Conservation (phyloP, 2,888 invertebrate species). For the Tenodera sinensis region DNA sequence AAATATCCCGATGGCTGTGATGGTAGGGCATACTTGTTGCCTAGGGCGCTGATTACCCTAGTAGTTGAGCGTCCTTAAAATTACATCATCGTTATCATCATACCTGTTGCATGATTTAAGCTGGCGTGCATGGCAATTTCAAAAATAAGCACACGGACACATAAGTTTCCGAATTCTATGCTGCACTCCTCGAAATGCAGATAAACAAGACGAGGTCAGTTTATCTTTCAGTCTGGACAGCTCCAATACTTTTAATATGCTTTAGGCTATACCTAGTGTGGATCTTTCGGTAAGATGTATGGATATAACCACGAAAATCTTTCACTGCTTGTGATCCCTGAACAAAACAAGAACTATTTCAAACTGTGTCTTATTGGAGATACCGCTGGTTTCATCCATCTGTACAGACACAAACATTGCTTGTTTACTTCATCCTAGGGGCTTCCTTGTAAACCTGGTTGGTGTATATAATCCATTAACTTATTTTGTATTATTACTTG, state of each 20-base stretch:
- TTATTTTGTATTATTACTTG: not conserved
- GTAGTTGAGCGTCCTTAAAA: no score
- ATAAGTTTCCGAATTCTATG: not conserved
- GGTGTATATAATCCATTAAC: not conserved
- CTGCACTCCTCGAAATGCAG: not conserved
- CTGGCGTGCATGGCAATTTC: not conserved
- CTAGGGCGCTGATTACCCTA: no score
- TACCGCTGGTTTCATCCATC: no score
- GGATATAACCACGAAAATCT: not conserved
- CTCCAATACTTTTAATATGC: not conserved
- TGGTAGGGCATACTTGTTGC: no score
- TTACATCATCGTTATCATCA: no score
- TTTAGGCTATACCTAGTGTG: not conserved
- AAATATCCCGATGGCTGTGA: not conserved
- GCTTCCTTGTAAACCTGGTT: not conserved
- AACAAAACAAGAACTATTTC: no score
- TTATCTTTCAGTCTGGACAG: not conserved
- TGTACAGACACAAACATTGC: not conserved
- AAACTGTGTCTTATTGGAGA: no score
- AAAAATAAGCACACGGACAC: not conserved
- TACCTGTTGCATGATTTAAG: not conserved
- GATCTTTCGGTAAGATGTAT: not conserved
- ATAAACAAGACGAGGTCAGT: not conserved
- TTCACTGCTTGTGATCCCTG: no score
- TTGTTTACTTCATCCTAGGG: not conserved